Conservation (phyloP, 2,113 vertebrate genomes). For the Procavia capensis region DNA sequence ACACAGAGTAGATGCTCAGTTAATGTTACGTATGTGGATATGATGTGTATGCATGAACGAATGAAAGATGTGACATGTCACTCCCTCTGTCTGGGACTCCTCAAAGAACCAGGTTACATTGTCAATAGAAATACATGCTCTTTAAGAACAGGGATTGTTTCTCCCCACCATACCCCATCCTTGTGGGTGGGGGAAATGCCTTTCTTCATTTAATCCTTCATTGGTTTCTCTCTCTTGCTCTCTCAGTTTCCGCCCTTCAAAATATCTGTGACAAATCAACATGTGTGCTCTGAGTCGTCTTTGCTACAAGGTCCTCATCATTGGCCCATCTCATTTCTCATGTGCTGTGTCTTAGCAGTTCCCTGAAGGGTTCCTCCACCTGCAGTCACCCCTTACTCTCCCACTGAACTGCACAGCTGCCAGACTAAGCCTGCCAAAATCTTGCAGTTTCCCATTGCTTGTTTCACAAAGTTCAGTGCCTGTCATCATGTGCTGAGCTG, state of each 20-base stretch:
- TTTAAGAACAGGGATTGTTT: background rate
- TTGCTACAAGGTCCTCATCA: background rate
- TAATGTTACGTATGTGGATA: background rate
- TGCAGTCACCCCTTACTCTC: background rate
- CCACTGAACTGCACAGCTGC: background rate
- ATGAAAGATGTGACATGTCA: background rate
- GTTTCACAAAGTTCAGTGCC: background rate
- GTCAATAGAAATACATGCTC: background rate
- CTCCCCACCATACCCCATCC: background rate
- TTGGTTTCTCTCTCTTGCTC: background rate
- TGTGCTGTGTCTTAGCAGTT: background rate
- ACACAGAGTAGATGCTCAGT: background rate
- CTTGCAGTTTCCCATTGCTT: background rate
- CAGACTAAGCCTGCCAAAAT: background rate
- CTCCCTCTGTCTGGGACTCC: background rate
- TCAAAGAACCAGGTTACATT: background rate
- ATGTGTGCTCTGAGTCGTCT: background rate
- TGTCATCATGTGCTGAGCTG: background rate
- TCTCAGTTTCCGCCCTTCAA: conserved; percentile 44
- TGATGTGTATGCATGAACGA: background rate
- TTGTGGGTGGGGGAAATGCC: background rate
- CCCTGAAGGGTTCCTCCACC: background rate
- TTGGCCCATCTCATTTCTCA: background rate
- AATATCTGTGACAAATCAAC: conserved; percentile 11
- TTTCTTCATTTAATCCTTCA: background rate